These are phyloP conservation scores for Dicrostonyx torquatus DNA, from an alignment of 2,797 vertebrate species.

Conservation along the genomic window DNA sequence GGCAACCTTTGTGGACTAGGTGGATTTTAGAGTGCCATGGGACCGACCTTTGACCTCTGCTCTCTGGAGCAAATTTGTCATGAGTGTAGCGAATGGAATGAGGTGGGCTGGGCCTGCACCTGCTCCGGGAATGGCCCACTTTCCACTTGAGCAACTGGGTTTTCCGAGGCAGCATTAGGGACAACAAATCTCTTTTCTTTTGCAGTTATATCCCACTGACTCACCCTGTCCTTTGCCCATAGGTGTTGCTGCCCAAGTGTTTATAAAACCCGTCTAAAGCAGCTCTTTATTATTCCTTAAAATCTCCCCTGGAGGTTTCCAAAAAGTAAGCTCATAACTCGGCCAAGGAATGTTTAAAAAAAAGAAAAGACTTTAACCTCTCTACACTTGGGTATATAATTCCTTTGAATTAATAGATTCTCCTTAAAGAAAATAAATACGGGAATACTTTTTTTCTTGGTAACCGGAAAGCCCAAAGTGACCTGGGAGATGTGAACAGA, in stretches of 20 bases:
- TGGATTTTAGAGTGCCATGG: neutral
- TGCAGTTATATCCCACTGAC: constrained; percentile 20
- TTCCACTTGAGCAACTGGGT: constrained; percentile 42
- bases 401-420: neutral
- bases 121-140: constrained; percentile 47
- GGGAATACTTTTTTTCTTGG: neutral
- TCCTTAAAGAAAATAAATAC: neutral
- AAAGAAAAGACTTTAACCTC: neutral
- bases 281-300: neutral
- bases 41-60: neutral
- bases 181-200: constrained; percentile 46
- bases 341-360: constrained; percentile 7
- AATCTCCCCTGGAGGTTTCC: constrained; percentile 8
- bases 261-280: neutral
- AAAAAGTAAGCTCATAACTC: constrained; percentile 49
- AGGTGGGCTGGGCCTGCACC: constrained; percentile 66
- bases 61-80: neutral
- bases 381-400: constrained; percentile 33
- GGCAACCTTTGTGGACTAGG: neutral
- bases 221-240: neutral
- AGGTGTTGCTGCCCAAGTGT: neutral
- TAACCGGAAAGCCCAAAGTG: neutral
- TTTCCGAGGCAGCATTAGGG: neutral
- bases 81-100: constrained; percentile 72
- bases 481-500: neutral